phyloP scores from a whole-genome alignment of 2,888 invertebrate genomes.

The Aromia moschata region DNA sequence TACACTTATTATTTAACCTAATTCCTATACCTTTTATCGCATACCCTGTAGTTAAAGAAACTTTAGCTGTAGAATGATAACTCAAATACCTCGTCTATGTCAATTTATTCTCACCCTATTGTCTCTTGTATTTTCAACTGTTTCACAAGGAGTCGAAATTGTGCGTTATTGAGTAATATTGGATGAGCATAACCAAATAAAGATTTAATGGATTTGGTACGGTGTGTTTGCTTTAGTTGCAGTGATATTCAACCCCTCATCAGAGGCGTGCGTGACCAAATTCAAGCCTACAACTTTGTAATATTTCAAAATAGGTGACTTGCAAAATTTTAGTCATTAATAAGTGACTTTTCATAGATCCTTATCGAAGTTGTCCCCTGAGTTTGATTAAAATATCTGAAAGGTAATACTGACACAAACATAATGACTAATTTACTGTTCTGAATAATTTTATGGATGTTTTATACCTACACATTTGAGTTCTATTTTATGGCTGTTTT shows the following conservation, averaged over 20 bases:
- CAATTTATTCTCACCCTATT: too few species aligned
- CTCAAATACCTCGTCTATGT: too few species aligned
- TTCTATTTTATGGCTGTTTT: neutral
- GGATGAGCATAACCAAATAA: conserved; percentile 45
- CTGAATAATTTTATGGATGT: conserved; percentile 5
- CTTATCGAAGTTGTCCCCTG: conserved; percentile 20
- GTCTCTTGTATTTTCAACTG: neutral
- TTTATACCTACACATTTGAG: conserved; percentile 7
- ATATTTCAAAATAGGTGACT: conserved; percentile 46
- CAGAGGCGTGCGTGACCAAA: conserved; percentile 39
- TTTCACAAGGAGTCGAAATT: neutral
- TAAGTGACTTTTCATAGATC: conserved; percentile 26
- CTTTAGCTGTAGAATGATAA: too few species aligned
- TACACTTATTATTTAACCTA: too few species aligned
- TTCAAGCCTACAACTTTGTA: conserved; percentile 19
- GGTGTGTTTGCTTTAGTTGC: conserved; percentile 50
- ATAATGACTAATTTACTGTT: conserved; percentile 19
- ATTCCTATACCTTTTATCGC: too few species aligned
- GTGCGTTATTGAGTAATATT: conserved; percentile 33
- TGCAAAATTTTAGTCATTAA: conserved; percentile 40
- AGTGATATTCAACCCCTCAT: conserved; percentile 43
- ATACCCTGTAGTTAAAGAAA: too few species aligned
- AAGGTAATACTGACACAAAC: conserved; percentile 21
- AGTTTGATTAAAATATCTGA: conserved; percentile 22
- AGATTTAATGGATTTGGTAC: conserved; percentile 54